phyloP scores from a whole-genome alignment of 92 coral and sea anemone genomes.

The Diadumene lineata region DNA sequence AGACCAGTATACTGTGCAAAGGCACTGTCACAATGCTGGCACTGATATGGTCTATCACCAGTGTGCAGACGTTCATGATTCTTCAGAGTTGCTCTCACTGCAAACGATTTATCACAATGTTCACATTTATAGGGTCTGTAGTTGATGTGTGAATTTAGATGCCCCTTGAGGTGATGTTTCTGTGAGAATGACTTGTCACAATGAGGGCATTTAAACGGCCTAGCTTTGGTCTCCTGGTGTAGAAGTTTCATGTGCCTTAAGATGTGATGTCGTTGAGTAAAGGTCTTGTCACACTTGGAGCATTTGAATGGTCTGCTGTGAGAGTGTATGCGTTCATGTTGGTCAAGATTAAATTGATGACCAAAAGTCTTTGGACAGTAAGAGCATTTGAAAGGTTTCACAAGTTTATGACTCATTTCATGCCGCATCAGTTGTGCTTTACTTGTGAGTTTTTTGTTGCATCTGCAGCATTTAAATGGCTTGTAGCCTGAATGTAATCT shows the following conservation, averaged over 20 bases:
- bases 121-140: conserved; percentile 7
- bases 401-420: background rate
- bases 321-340: conserved; percentile 10
- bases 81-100: conserved; percentile 6
- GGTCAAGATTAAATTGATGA: background rate
- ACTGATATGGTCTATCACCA: conserved; percentile 11
- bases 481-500: conserved; percentile 20
- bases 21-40: conserved; percentile 5
- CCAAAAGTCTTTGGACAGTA: conserved; percentile 14
- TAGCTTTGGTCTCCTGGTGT: conserved; percentile 12
- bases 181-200: conserved; percentile 2
- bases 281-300: conserved; percentile 3
- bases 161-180: background rate
- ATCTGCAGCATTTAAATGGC: conserved; percentile 8
- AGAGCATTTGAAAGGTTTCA: conserved; percentile 6
- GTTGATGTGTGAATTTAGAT: background rate
- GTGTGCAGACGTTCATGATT: conserved; percentile 19
- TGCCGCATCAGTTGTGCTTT: background rate
- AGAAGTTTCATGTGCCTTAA: background rate
- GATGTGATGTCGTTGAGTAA: conserved; percentile 12
- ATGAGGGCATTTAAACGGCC: conserved; percentile 7
- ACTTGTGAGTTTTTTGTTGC: background rate
- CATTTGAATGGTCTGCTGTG: conserved; percentile 9
- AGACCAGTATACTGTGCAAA: conserved; percentile 12
- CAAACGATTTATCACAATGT: conserved; percentile 13